Conservation (phyloP, 2,888 invertebrate species). For the Drosophila subsilvestris region DNA sequence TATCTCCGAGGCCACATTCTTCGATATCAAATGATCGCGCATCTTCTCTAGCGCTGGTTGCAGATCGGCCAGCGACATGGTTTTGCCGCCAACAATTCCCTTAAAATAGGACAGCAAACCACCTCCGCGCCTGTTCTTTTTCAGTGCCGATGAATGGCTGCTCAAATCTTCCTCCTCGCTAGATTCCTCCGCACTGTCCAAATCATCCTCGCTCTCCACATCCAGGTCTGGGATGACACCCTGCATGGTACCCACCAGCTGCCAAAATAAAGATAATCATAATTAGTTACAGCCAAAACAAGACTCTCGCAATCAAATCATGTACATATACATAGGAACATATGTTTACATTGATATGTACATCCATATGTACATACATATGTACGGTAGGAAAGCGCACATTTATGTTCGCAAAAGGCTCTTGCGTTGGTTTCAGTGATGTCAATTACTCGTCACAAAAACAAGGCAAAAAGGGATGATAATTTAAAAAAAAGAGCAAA, state of each 20-base stretch:
- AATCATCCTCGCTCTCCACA: constrained; percentile 89
- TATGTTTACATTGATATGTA: no score
- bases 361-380: no score
- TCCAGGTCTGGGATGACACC: constrained; percentile 93
- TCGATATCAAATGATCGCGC: constrained; percentile 96
- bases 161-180: constrained; percentile 82
- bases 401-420: no score
- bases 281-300: not conserved
- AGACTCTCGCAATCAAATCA: no score
- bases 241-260: constrained; percentile 93
- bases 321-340: no score
- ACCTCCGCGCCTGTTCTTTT: constrained; percentile 68
- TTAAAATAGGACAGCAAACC: constrained; percentile 93
- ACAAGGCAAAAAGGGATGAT: no score
- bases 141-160: constrained; percentile 61
- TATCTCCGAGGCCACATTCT: constrained; percentile 99
- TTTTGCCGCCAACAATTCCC: constrained; percentile 94
- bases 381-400: no score
- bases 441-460: no score
- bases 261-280: constrained; percentile 37
- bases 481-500: no score
- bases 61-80: constrained; percentile 91
- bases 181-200: constrained; percentile 82
- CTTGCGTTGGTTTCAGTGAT: no score
- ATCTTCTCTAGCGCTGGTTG: constrained; percentile 95